Evolutionary conservation across 2,888 invertebrate genomes (phyloP).

Genomic region (Caenorhabditis uteleia): DNA sequence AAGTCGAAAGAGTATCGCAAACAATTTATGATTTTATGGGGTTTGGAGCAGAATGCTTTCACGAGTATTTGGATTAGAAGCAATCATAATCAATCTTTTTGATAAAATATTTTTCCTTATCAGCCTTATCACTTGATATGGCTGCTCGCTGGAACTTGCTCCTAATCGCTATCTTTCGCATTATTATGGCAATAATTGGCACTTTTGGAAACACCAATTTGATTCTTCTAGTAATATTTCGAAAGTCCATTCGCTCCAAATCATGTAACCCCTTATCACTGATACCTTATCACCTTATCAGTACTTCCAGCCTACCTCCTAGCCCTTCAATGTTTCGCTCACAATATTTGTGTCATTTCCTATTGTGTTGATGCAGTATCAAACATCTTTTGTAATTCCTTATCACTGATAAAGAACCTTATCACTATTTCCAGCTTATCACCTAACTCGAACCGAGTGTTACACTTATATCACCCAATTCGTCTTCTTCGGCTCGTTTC

Average conservation of each 20-base stretch:
- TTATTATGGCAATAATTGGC: conserved; percentile 18
- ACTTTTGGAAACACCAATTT: conserved; percentile 27
- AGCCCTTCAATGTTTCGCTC: conserved; percentile 15
- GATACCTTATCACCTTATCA: not conserved
- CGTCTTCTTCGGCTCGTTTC: too few species aligned
- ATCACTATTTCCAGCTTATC: not conserved
- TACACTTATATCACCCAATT: too few species aligned
- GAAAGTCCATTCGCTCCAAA: conserved; percentile 11
- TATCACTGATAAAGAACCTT: not conserved
- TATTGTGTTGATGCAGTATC: conserved; percentile 17
- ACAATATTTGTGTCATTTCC: conserved; percentile 15
- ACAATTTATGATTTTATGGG: too few species aligned
- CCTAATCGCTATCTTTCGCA: too few species aligned
- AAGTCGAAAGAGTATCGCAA: not conserved
- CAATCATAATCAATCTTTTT: too few species aligned
- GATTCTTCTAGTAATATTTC: conserved; percentile 3
- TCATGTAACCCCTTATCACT: conserved; percentile 11
- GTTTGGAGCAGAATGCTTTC: too few species aligned
- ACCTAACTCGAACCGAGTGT: not conserved
- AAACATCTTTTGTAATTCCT: conserved; percentile 7
- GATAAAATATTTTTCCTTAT: too few species aligned
- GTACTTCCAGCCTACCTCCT: conserved; percentile 21
- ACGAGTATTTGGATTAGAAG: too few species aligned
- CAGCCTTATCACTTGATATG: too few species aligned
- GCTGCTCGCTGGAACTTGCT: conserved; percentile 16